These are phyloP conservation scores for Brachyrhaphis roseni DNA, from an alignment of 2,797 vertebrate genomes.

Conservation along the genomic window DNA sequence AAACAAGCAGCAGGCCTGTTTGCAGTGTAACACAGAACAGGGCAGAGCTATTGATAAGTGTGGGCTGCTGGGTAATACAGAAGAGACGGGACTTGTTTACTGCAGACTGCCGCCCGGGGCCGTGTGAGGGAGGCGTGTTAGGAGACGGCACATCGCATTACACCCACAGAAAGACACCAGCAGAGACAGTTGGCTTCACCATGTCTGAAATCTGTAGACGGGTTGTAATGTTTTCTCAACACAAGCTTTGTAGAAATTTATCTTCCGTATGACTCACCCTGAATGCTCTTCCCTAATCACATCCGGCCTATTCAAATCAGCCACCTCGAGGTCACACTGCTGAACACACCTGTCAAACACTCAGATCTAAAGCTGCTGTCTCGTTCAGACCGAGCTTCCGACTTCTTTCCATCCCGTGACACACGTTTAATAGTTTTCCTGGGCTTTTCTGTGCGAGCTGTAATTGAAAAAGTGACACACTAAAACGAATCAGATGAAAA, in stretches of 20 bases:
- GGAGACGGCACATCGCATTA: conserved; percentile 22
- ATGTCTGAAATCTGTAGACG: neutral
- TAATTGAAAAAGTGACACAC: conserved; percentile 18
- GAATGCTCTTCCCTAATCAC: conserved; percentile 46
- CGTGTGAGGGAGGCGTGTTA: conserved; percentile 20
- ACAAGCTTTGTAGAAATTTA: conserved; percentile 44
- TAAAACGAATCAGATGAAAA: conserved; percentile 9
- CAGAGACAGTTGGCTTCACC: neutral
- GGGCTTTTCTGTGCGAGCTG: conserved; percentile 7
- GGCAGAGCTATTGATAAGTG: conserved; percentile 50
- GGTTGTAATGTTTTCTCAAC: conserved; percentile 20
- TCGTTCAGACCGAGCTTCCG: neutral
- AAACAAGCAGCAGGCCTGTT: conserved; percentile 58
- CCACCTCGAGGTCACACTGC: conserved; percentile 14
- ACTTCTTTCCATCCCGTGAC: neutral
- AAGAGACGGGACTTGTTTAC: conserved; percentile 48
- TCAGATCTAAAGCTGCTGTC: neutral
- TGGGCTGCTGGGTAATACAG: conserved; percentile 50
- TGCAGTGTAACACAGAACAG: conserved; percentile 18
- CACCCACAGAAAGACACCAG: conserved; percentile 4
- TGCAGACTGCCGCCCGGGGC: conserved; percentile 48
- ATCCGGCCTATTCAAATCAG: conserved; percentile 59
- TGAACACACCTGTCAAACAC: conserved; percentile 14
- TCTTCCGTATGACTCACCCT: conserved; percentile 56
- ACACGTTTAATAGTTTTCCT: neutral